Evolutionary conservation across 2,888 invertebrate species (phyloP).

Genomic region (Amphipyra tragopoginis): DNA sequence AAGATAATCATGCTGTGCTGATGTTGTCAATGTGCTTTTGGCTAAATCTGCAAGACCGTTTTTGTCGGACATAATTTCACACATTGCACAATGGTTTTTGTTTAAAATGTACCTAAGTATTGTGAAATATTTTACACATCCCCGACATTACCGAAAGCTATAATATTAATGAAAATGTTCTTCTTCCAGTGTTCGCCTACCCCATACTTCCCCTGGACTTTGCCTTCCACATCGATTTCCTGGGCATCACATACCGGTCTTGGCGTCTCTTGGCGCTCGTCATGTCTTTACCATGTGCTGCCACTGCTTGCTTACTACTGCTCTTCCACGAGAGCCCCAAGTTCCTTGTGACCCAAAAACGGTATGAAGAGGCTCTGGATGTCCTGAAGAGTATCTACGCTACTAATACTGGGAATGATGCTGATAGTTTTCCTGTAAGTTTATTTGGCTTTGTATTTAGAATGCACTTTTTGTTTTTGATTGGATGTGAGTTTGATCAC

Average conservation of each 20-base stretch:
- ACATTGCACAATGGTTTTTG: too few relatives aligned
- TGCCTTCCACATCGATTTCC: constrained; percentile 78
- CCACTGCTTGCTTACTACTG: constrained; percentile 90
- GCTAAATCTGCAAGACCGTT: too few relatives aligned
- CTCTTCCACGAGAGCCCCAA: constrained; percentile 94
- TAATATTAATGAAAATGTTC: background rate
- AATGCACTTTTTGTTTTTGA: background rate
- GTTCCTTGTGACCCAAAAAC: constrained; percentile 91
- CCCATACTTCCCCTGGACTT: constrained; percentile 91
- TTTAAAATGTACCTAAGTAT: too few relatives aligned
- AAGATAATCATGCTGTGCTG: too few relatives aligned
- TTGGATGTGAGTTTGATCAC: too few relatives aligned
- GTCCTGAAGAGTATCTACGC: constrained; percentile 81
- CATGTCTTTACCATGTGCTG: constrained; percentile 91
- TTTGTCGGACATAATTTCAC: too few relatives aligned
- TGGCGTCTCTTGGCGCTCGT: constrained; percentile 94
- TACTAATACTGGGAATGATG: constrained; percentile 76
- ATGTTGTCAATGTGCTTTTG: too few relatives aligned
- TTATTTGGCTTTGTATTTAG: background rate
- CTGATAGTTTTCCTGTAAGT: constrained; percentile 81
- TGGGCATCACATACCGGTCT: constrained; percentile 91
- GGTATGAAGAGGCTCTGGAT: constrained; percentile 88
- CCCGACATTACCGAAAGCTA: too few relatives aligned
- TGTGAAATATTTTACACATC: too few relatives aligned
- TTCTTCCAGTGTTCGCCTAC: constrained; percentile 90